phyloP scores from a whole-genome alignment of 2,888 invertebrate genomes.

The Ephialtes manifestator region DNA sequence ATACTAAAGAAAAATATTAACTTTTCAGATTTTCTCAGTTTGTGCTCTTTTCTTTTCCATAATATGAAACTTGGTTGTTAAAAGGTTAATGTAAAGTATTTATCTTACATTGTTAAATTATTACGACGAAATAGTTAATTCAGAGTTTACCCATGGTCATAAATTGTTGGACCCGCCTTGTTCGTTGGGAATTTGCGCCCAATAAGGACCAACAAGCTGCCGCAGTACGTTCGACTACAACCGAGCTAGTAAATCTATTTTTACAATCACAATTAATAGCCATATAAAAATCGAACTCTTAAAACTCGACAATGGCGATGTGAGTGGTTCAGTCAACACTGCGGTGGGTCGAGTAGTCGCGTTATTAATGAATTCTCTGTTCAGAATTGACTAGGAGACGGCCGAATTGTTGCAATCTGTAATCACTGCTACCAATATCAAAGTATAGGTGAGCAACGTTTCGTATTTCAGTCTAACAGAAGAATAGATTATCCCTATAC shows the following conservation, averaged over 20 bases:
- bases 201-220: neutral
- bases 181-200: neutral
- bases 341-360: constrained; percentile 34
- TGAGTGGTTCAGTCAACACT: constrained; percentile 10
- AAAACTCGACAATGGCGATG: neutral
- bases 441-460: constrained; percentile 12
- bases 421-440: constrained; percentile 18
- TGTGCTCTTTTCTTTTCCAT: too few species aligned
- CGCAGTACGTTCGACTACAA: neutral
- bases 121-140: too few species aligned
- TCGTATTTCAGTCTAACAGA: constrained; percentile 31
- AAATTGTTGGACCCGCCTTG: neutral
- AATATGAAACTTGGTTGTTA: too few species aligned
- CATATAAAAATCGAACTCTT: neutral
- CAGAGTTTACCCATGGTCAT: too few species aligned
- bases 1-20: too few species aligned
- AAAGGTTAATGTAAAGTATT: too few species aligned
- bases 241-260: neutral
- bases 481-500: constrained; percentile 22
- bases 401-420: constrained; percentile 36
- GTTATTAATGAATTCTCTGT: constrained; percentile 70
- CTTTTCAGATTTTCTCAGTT: too few species aligned
- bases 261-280: neutral
- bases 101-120: too few species aligned
- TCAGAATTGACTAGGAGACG: constrained; percentile 58